Percentiles rank a stretch among this genome's conserved stretches.
Evolutionary conservation across 2,113 vertebrate genomes (phyloP).

Genomic region (Guaruba guarouba): DNA sequence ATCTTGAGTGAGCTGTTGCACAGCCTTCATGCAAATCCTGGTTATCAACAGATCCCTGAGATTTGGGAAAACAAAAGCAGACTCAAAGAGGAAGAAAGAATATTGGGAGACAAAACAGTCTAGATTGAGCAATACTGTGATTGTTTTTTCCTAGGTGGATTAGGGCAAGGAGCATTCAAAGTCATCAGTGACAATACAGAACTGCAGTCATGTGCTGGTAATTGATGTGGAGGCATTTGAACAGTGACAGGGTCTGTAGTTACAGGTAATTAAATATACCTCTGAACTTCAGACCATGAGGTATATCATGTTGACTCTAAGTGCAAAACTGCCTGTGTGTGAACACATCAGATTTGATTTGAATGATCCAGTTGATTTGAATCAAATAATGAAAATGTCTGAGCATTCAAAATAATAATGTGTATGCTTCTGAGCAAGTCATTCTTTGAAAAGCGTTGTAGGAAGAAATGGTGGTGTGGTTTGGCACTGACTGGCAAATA

Average conservation of each 20-base stretch:
- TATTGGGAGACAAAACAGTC: not conserved
- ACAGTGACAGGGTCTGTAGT: not conserved
- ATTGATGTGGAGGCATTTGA: not conserved
- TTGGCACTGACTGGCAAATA: not conserved
- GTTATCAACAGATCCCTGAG: not conserved
- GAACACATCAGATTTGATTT: not conserved
- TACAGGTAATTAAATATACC: not conserved
- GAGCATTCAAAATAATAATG: not conserved
- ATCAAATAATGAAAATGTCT: not conserved
- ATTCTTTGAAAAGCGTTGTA: not conserved
- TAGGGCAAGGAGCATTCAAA: not conserved
- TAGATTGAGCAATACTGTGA: not conserved
- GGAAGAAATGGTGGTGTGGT: not conserved
- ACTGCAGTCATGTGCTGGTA: not conserved
- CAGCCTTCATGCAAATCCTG: not conserved
- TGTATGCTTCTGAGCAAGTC: not conserved
- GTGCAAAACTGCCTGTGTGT: not conserved
- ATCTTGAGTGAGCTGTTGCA: not conserved
- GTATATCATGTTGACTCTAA: not conserved
- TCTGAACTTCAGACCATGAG: not conserved
- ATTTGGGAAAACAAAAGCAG: not conserved
- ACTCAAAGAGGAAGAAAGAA: accelerated
- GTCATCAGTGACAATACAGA: not conserved
- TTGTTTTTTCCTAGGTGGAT: not conserved
- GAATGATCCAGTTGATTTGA: not conserved